Base-by-base conservation (phyloP, 2,888 invertebrate genomes). In the Corythucha ciliata region DNA sequence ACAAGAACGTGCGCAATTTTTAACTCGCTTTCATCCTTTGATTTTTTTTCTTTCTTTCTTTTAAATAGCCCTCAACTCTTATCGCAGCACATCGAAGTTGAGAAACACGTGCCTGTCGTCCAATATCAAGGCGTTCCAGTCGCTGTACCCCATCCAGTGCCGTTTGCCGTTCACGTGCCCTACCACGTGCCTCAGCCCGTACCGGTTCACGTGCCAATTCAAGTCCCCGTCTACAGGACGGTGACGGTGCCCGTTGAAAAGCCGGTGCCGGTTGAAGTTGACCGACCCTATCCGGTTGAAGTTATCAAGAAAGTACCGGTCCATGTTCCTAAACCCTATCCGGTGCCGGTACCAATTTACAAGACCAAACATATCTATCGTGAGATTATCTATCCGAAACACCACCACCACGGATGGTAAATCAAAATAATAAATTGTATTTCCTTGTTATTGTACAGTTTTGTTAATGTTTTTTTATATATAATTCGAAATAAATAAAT, bases 241-340 rank as follows among this genome's bases (percentile, higher is more conserved):
- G 56, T 62, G 4, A 57, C 58, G 1, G 57, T 60, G 6, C 62
- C 61, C 6, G 58, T 62, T 10, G 63, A 63, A 25, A 61, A 60
- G 26, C 63, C 62, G 8, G 62, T 63, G 8, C 60, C 63, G 3
- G 59, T 59, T 52, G 59, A 61, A 10, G 61, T 62, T 3, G 59
- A 59, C 29, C 60, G 59, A 37, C 61, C 61, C 7, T 59, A 59
- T 40, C 58, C 61, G 4, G 58, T 61, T 21, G 55, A 57, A 27
- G 54, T 63, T 6, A 58, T 61, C 41, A 59, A 60, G 48, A 61
- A 61, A 45, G 59, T 63, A 4, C 61, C 62, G 4, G 57, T 60
- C 42, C 59, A 61, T n/a, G 61, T 64, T 8, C 60, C 60, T 25
- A 54, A 61, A 46, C 61, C 61, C 4, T 61, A 62, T 48, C 62